Percentiles rank a stretch among this genome's conserved stretches.
These are phyloP conservation scores for Chelonus formosanus DNA, from an alignment of 2,888 invertebrate species.

Conservation along the genomic window DNA sequence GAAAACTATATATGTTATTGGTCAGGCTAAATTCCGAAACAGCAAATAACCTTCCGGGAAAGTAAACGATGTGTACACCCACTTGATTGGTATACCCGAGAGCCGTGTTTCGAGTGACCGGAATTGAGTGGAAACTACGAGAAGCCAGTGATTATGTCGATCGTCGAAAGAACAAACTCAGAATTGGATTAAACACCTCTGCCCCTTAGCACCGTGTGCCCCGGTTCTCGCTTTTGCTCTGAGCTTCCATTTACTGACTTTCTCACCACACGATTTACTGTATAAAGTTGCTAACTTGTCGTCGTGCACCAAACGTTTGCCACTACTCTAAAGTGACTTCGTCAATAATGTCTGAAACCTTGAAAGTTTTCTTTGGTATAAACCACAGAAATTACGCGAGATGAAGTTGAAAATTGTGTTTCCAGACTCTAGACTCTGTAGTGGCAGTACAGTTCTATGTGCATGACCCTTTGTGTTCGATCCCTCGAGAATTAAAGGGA, in stretches of 20 bases:
- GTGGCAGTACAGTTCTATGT: too few species aligned
- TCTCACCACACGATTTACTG: conserved; percentile 56
- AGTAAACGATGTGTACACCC: conserved; percentile 18
- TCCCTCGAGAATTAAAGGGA: too few species aligned
- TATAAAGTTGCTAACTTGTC: conserved; percentile 57
- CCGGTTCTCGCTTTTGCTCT: conserved; percentile 40
- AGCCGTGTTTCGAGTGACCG: conserved; percentile 33
- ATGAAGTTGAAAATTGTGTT: not conserved
- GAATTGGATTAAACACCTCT: conserved; percentile 60
- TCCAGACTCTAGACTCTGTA: too few species aligned
- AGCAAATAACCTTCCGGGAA: conserved; percentile 13
- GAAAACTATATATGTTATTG: too few species aligned
- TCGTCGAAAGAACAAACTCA: conserved; percentile 62
- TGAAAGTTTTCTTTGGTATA: not conserved
- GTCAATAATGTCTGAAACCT: conserved; percentile 28
- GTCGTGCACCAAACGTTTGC: conserved; percentile 37
- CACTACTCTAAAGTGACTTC: conserved; percentile 37
- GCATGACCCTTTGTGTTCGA: too few species aligned
- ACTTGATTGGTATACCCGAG: conserved; percentile 28
- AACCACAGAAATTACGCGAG: not conserved
- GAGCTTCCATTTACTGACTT: conserved; percentile 55
- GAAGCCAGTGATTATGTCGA: conserved; percentile 62
- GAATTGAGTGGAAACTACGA: conserved; percentile 54
- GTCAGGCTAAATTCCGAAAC: not conserved
- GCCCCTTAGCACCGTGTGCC: conserved; percentile 33